Percentiles rank a stretch among this genome's conserved stretches.
Evolutionary conservation across 2,797 vertebrate genomes (phyloP).

Genomic region (Eospalax fontanierii): DNA sequence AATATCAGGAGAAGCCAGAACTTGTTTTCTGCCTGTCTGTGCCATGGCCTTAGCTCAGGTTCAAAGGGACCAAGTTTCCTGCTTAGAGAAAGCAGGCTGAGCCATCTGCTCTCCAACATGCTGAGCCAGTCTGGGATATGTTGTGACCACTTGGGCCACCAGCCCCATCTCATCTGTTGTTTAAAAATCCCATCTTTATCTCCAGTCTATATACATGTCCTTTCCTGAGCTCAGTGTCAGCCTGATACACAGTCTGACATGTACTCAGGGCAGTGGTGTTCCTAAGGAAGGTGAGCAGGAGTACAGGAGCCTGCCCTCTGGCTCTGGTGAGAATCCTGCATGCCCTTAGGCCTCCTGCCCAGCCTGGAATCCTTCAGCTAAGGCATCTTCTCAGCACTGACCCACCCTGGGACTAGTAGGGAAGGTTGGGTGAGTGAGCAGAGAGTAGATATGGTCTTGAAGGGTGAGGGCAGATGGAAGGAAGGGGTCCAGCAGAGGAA

Average conservation of each 20-base stretch:
- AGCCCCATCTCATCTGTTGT: not conserved
- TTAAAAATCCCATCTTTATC: constrained; percentile 35
- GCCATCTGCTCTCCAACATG: constrained; percentile 89
- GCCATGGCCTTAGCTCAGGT: not conserved
- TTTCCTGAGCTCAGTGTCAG: not conserved
- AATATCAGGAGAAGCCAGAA: constrained; percentile 17
- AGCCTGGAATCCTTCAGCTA: not conserved
- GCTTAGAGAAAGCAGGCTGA: constrained; percentile 84
- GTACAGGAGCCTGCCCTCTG: not conserved
- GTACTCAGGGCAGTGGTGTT: not conserved
- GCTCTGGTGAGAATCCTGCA: not conserved
- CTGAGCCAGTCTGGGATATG: constrained; percentile 88
- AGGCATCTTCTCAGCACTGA: not conserved
- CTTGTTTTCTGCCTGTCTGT: not conserved
- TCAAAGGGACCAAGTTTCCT: constrained; percentile 77
- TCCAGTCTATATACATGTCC: not conserved
- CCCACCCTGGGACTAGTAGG: not conserved
- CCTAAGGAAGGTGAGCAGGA: not conserved
- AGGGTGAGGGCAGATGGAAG: not conserved
- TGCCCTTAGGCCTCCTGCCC: not conserved
- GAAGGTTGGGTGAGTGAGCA: not conserved
- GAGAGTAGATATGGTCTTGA: not conserved
- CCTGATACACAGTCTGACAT: not conserved
- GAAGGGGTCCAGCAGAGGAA: not conserved
- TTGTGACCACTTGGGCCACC: not conserved